Evolutionary conservation across 2,113 vertebrate genomes (phyloP).

Genomic region (Neopipo cinnamomea): DNA sequence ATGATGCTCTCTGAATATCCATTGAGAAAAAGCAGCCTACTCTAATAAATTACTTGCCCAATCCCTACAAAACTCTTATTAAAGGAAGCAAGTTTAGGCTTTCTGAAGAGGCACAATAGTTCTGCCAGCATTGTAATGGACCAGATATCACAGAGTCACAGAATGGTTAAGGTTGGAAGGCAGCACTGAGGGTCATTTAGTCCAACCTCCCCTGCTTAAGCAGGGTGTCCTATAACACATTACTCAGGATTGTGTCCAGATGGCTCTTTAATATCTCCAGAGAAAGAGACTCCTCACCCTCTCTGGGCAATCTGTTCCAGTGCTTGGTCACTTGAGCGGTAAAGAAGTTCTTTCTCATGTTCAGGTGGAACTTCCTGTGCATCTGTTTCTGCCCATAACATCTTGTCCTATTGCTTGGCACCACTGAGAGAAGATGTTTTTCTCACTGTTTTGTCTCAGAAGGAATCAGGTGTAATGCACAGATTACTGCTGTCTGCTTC

Average conservation of each 20-base stretch:
- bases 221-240: not conserved
- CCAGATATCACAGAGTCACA: not conserved
- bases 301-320: not conserved
- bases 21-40: constrained; percentile 9
- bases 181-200: not conserved
- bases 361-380: not conserved
- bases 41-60: not conserved
- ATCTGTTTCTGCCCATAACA: not conserved
- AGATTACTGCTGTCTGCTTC: not conserved
- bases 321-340: not conserved
- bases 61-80: not conserved
- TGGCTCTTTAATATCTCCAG: not conserved
- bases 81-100: not conserved
- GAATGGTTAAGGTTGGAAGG: not conserved
- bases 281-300: not conserved
- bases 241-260: not conserved
- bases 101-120: not conserved
- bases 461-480: not conserved
- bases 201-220: not conserved
- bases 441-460: not conserved
- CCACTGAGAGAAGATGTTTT: not conserved
- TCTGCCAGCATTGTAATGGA: not conserved
- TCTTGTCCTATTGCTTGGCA: not conserved
- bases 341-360: not conserved
- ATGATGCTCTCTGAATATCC: not conserved